phyloP scores from a whole-genome alignment of 2,888 invertebrate species.

The Iselma pallidipennis region DNA sequence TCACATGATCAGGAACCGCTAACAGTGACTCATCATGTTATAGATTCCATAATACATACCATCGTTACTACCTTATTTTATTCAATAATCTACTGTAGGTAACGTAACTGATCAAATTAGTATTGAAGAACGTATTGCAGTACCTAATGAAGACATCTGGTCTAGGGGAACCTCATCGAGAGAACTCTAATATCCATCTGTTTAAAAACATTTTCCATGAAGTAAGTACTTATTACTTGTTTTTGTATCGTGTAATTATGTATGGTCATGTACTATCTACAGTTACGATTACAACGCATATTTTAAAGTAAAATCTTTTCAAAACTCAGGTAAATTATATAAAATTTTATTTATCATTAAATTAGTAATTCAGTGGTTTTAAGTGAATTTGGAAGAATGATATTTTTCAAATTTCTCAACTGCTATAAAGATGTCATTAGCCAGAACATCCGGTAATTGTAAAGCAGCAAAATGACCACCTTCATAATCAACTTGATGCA shows the following conservation, averaged over 20 bases:
- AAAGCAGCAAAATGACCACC: conserved; percentile 84
- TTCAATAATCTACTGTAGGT: conserved; percentile 5
- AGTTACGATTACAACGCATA: no score
- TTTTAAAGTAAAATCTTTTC: no score
- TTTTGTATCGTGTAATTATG: no score
- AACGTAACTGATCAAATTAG: conserved; percentile 18
- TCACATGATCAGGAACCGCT: neutral
- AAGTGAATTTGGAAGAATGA: neutral
- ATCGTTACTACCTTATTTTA: neutral
- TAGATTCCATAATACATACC: no score
- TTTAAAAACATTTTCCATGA: conserved; percentile 65
- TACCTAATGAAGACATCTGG: conserved; percentile 56
- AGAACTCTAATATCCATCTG: conserved; percentile 61
- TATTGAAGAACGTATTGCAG: neutral
- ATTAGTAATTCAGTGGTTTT: no score
- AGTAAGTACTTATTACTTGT: conserved; percentile 53
- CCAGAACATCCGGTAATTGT: conserved; percentile 71
- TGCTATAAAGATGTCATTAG: conserved; percentile 69
- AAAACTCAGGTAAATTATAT: no score
- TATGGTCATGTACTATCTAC: no score
- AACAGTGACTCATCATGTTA: neutral
- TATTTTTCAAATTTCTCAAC: conserved; percentile 56
- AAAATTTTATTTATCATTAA: no score
- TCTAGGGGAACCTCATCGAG: conserved; percentile 52
- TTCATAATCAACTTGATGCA: conserved; percentile 67